These are phyloP conservation scores for Lateolabrax maculatus DNA, from an alignment of 2,797 vertebrate species.

Conservation along the genomic window DNA sequence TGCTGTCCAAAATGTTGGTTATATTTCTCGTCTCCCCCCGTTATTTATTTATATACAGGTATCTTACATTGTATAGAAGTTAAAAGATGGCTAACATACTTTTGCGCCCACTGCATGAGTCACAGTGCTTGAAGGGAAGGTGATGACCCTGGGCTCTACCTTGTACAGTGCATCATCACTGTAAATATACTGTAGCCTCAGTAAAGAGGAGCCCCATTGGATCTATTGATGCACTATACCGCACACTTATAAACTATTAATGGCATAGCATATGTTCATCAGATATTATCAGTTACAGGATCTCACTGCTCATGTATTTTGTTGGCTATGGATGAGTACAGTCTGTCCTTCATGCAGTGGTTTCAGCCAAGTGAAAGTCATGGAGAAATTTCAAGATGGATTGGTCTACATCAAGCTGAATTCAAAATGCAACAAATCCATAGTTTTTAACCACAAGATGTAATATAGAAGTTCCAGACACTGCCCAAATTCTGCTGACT, in stretches of 20 bases:
- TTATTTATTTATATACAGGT: conserved; percentile 60
- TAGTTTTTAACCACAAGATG: conserved; percentile 46
- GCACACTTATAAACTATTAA: conserved; percentile 62
- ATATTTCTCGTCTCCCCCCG: conserved; percentile 11
- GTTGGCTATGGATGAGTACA: conserved; percentile 28
- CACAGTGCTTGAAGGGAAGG: conserved; percentile 66
- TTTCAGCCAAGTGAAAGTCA: conserved; percentile 40
- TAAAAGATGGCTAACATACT: conserved; percentile 71
- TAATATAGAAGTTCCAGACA: conserved; percentile 45
- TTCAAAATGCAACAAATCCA: conserved; percentile 56
- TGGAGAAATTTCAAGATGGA: conserved; percentile 39
- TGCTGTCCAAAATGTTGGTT: conserved; percentile 29
- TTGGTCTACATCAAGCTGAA: conserved; percentile 38
- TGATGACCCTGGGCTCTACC: conserved; percentile 70
- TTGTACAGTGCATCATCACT: conserved; percentile 64
- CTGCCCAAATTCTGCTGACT: conserved; percentile 60
- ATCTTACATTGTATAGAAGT: conserved; percentile 60
- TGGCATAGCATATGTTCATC: conserved; percentile 36
- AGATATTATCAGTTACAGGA: conserved; percentile 30
- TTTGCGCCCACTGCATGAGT: conserved; percentile 74
- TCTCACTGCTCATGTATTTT: conserved; percentile 29
- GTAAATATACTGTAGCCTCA: conserved; percentile 54
- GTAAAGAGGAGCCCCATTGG: conserved; percentile 71
- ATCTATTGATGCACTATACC: conserved; percentile 57
- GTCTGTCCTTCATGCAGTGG: conserved; percentile 30